Evolutionary conservation across 1,140 invertebrate genomes (phyloP), one percentile per base, ranked within the genome.

Genomic region (Halictus rubicundus): DNA sequence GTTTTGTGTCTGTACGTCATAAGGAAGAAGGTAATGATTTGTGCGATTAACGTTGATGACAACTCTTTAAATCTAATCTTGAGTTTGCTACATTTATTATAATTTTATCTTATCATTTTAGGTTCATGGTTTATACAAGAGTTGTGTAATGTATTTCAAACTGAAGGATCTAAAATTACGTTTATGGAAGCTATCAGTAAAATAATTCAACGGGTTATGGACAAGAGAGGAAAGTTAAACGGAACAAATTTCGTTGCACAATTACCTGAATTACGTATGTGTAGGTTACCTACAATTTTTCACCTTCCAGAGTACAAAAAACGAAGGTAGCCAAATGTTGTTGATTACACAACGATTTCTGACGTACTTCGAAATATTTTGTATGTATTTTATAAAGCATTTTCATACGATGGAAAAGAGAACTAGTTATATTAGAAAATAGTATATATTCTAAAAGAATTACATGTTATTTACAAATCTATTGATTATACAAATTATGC

Each of bases 121-220:
- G 89, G 89, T 9, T 80, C 89, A 0, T 89, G 88, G 88, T 90
- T 89, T 37, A 88, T 90, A 57, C 87, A 90, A 75, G 85, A 77
- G 42, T 42, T 90, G n/a, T 90, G 89, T 65, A 73, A 82, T 25
- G 65, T 87, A 8, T 63, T 89, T 21, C 81, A 82, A 84, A 80
- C 16, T 32, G 52, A 32, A 37, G 65, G 77, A 7, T 52, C 57
- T 14, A 52, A 27, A 16, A 37, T 86, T 10, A 71, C 78, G 37
- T 87, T 85, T 4, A 7, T 42, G 7, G 14, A 78, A 4, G 75
- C 42, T 21, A 21, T 63, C 14, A 23, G 9, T 19, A 64, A 82
- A 80, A 79, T 87, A 52, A 87, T 80, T 32, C n/a, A 49, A 19
- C 64, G 61, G 0, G 52, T 86, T 1, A 19, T 19, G 25, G 16